These are phyloP conservation scores for Leucophenga maculata DNA, from an alignment of 2,888 invertebrate genomes.

Conservation along the genomic window DNA sequence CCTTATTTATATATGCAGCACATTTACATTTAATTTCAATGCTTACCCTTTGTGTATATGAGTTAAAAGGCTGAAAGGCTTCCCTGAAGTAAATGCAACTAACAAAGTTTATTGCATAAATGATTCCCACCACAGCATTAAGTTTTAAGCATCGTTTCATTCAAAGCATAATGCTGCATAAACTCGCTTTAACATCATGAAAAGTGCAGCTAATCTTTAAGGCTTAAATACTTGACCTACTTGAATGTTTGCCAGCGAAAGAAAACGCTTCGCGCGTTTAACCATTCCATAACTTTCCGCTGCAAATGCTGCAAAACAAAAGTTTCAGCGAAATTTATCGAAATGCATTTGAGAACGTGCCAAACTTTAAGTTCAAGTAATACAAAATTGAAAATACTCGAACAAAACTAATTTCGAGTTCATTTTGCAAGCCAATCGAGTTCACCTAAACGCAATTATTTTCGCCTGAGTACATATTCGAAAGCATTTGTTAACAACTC, in stretches of 20 bases:
- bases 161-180: no score
- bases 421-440: neutral
- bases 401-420: no score
- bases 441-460: neutral
- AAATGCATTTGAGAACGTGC: constrained; percentile 37
- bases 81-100: no score
- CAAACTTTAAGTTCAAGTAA: constrained; percentile 35
- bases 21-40: no score
- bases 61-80: no score
- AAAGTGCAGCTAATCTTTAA: constrained; percentile 2
- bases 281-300: neutral
- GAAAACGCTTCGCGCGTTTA: neutral
- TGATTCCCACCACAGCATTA: no score
- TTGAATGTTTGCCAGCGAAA: constrained; percentile 5
- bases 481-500: no score
- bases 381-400: neutral
- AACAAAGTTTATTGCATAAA: no score
- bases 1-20: no score
- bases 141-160: no score
- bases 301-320: constrained; percentile 1
- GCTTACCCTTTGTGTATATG: no score
- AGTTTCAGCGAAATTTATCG: constrained; percentile 25
- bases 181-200: neutral
- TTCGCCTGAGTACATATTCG: neutral
- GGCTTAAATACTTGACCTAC: constrained; percentile 16